A percentile compares a stretch with the other conserved stretches of the same genome.
phyloP scores from a whole-genome alignment of 2,113 vertebrate species.

The Mellivora capensis region DNA sequence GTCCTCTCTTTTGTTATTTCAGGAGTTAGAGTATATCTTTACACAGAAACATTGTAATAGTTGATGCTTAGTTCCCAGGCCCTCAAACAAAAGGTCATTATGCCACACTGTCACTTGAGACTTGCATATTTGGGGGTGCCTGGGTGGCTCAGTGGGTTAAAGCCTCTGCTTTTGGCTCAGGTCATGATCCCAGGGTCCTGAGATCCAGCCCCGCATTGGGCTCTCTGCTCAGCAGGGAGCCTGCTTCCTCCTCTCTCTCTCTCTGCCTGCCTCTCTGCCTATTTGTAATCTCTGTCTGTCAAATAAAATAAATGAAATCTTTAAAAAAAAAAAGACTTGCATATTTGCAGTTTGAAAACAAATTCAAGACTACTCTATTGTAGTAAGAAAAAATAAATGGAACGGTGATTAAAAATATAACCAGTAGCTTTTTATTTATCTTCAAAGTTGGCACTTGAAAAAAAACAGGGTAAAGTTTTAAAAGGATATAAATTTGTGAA shows the following conservation, averaged over 20 bases:
- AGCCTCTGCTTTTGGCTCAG: too few relatives aligned
- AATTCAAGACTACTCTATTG: not conserved
- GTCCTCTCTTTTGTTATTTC: not conserved
- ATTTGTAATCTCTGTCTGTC: too few relatives aligned
- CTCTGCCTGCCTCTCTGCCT: too few relatives aligned
- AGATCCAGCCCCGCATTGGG: too few relatives aligned
- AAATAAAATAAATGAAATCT: too few relatives aligned
- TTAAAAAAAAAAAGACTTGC: too few relatives aligned
- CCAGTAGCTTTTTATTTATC: not conserved
- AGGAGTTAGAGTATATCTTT: not conserved
- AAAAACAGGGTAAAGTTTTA: not conserved
- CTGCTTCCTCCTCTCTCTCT: too few relatives aligned
- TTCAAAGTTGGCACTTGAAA: not conserved
- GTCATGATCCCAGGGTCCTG: too few relatives aligned
- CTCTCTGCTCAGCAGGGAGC: too few relatives aligned
- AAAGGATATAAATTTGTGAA: not conserved
- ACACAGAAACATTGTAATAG: not conserved
- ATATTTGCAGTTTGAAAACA: not conserved
- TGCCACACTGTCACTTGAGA: not conserved
- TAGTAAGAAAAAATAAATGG: not conserved
- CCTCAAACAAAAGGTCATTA: not conserved
- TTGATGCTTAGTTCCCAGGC: not conserved
- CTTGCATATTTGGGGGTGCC: not conserved
- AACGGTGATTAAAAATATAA: constrained; percentile 1
- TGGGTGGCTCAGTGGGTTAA: too few relatives aligned